phyloP scores from a whole-genome alignment of 2,113 vertebrate species.

The Tichodroma muraria region DNA sequence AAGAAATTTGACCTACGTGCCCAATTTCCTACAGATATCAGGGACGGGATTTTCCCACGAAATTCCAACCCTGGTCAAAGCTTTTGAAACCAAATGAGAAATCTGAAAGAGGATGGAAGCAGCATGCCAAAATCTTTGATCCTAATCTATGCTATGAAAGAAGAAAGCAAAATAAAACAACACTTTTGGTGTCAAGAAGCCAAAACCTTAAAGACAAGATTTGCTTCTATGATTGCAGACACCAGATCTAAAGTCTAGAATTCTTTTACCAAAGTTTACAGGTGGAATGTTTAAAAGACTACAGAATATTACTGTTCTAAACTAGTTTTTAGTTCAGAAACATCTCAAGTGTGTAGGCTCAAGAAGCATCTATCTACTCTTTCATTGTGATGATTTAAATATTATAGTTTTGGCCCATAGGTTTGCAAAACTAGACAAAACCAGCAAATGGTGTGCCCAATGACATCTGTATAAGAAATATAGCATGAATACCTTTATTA shows the following conservation, averaged over 20 bases:
- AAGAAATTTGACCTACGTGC: background rate
- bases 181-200: background rate
- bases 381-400: background rate
- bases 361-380: background rate
- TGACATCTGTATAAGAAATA: constrained; percentile 1
- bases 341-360: background rate
- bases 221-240: background rate
- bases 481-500: background rate
- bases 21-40: background rate
- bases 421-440: background rate
- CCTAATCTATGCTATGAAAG: background rate
- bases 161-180: background rate
- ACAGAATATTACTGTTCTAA: background rate
- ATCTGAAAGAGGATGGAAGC: background rate
- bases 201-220: background rate
- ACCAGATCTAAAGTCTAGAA: background rate
- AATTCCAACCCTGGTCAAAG: background rate
- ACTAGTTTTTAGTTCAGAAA: background rate
- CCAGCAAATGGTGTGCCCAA: background rate
- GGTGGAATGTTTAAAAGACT: background rate
- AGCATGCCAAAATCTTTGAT: background rate
- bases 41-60: background rate
- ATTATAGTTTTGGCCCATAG: background rate
- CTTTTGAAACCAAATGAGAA: background rate
- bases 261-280: background rate